A percentile compares a stretch with the other conserved stretches of the same genome.
These are phyloP conservation scores for Augochlorella aurata DNA, from an alignment of 2,888 invertebrate genomes.

Conservation along the genomic window DNA sequence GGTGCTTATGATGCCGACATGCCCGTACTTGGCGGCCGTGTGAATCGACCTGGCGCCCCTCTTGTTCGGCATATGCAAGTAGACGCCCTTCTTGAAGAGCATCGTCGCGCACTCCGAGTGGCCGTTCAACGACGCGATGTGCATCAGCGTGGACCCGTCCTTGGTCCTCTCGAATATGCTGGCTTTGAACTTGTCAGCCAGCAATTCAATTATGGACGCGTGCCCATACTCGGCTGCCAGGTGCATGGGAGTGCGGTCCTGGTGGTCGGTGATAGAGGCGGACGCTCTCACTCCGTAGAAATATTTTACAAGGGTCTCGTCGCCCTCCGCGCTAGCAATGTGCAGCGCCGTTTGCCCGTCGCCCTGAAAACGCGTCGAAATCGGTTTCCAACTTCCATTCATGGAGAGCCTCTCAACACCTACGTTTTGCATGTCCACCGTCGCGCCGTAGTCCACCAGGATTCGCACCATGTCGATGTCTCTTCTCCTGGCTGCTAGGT, in stretches of 20 bases:
- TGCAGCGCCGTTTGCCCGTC: conserved; percentile 97
- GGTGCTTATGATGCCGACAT: conserved; percentile 98
- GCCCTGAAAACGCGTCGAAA: conserved; percentile 82
- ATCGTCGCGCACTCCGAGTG: conserved; percentile 99
- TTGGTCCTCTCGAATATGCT: conserved; percentile 98
- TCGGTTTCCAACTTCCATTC: not conserved
- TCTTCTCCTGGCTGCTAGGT: conserved; percentile 95
- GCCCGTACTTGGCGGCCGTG: conserved; percentile 98
- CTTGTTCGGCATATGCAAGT: conserved; percentile 99
- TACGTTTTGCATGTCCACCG: conserved; percentile 94
- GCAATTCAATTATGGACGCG: conserved; percentile 95
- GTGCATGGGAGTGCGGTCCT: conserved; percentile 98
- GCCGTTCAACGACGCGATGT: conserved; percentile 98
- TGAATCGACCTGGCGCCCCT: conserved; percentile 98
- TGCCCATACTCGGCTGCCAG: conserved; percentile 98
- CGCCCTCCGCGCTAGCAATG: conserved; percentile 97
- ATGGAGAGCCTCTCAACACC: not conserved
- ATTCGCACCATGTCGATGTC: conserved; percentile 97
- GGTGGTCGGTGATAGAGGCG: conserved; percentile 96
- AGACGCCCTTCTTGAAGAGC: conserved; percentile 99
- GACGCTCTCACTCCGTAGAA: conserved; percentile 97
- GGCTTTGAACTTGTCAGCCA: conserved; percentile 98
- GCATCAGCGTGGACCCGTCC: conserved; percentile 99
- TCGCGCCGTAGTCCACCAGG: conserved; percentile 95
- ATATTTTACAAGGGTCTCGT: conserved; percentile 96